Base-by-base conservation (phyloP, 2,113 vertebrate species). In the Cyanoliseus patagonus region DNA sequence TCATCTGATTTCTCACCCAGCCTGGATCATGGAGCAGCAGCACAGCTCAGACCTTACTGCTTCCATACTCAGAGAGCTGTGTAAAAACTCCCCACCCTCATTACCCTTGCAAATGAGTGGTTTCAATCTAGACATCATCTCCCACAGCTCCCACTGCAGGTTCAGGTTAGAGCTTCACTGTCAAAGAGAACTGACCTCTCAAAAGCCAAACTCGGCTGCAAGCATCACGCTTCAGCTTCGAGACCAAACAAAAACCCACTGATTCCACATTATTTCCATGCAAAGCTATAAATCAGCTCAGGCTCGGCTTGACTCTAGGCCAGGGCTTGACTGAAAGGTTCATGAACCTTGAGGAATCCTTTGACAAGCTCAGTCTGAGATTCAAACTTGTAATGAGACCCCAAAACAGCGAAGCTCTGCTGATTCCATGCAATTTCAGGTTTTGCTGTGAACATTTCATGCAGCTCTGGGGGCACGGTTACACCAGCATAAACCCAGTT, bases 291-390 rank as follows among this genome's bases (percentile, higher is more conserved):
- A 97, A 97, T 97, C 95, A 97, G 85, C 78, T 78, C 63, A 62
- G 70, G 70, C 74, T 94, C 27, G 5, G 80, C 93, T 97, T 97
- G 96, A 96, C 92, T 96, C 15, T 62, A 73, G 90, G 94, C 97
- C 97, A 96, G 94, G 52, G 68, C 59, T 95, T 97, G 95, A 96
- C 89, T 97, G 96, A 97, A 95, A 96, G 93, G 97, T 97, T 97
- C 97, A 96, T 57, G 91, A 97, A 97, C 97, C 96, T 96, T 84
- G 64, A 96, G 90, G 95, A 96, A 97, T 97, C 96, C 95, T 96
- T 97, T 92, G 94, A 97, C 96, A 94, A 96, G 87, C 91, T 94
- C 2, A 0, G 92, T 96, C 95, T 84, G 84, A 97, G 87, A 87
- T 92, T 95, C 77, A 80, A 46, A 91, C 92, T 95, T 97, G 81